Conservation (phyloP, 2,888 invertebrate genomes). For the Eupithecia vulgata region DNA sequence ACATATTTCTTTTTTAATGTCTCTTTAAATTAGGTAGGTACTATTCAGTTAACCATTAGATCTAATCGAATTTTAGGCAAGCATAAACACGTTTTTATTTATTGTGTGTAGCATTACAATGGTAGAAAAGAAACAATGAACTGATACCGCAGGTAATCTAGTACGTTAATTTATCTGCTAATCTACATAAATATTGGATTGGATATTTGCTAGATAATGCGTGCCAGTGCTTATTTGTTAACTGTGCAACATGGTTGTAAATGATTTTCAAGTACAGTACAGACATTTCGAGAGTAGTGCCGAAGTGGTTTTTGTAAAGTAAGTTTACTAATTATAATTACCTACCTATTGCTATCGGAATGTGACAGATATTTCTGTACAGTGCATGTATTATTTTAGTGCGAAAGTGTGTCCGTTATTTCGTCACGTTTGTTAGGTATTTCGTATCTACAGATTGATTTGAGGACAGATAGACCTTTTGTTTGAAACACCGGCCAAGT, state of each 20-base stretch:
- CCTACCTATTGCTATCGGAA: too few species aligned
- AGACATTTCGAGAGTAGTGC: constrained; percentile 53
- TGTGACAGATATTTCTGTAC: not conserved
- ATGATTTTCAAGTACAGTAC: constrained; percentile 52
- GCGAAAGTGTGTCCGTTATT: not conserved
- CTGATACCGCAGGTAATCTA: constrained; percentile 17
- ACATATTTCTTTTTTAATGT: not conserved
- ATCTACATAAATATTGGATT: too few species aligned
- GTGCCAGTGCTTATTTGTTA: constrained; percentile 18
- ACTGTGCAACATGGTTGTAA: constrained; percentile 29
- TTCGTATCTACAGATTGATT: not conserved
- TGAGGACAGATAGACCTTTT: not conserved
- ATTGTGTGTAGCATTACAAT: not conserved
- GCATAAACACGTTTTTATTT: not conserved
- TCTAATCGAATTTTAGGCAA: not conserved
- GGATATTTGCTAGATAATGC: not conserved
- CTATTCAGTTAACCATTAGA: too few species aligned
- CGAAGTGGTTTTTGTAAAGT: constrained; percentile 56
- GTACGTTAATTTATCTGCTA: constrained; percentile 2
- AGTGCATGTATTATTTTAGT: not conserved
- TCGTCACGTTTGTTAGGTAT: not conserved
- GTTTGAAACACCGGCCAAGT: too few species aligned
- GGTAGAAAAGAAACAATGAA: not conserved
- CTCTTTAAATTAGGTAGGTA: too few species aligned
- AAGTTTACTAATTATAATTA: constrained; percentile 20